phyloP scores from a whole-genome alignment of 2,797 vertebrate genomes.

The Arnoldichthys spilopterus region DNA sequence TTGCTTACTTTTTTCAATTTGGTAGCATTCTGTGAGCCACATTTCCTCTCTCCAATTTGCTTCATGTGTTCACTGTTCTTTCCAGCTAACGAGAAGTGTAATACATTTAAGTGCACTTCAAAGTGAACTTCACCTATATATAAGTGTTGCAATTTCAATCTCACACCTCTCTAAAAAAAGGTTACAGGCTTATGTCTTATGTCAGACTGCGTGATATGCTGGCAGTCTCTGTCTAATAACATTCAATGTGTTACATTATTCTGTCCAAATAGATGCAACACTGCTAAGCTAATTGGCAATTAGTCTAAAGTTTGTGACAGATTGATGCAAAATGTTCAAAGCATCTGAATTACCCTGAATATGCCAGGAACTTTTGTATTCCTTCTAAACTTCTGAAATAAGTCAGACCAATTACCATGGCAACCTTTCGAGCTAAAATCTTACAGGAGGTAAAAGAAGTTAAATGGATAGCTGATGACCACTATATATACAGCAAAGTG shows the following conservation, averaged over 20 bases:
- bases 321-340: conserved; percentile 2
- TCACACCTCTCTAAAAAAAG: background rate
- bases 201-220: background rate
- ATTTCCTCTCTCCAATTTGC: background rate
- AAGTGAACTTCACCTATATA: background rate
- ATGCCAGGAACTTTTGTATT: conserved; percentile 7
- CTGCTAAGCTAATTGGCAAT: conserved; percentile 12
- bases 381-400: conserved; percentile 21
- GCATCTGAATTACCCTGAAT: conserved; percentile 4
- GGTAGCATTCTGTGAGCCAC: background rate
- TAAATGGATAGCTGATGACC: background rate
- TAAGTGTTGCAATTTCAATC: background rate
- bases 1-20: background rate
- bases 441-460: background rate
- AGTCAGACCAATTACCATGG: conserved; percentile 33
- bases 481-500: too few species aligned
- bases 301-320: conserved; percentile 16
- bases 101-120: background rate
- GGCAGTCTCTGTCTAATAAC: background rate
- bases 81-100: background rate
- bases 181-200: too few species aligned
- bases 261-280: background rate
- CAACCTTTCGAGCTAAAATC: background rate
- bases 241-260: background rate
- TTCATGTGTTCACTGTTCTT: background rate